phyloP scores from a whole-genome alignment of 2,113 vertebrate genomes.

The Heteronetta atricapilla region DNA sequence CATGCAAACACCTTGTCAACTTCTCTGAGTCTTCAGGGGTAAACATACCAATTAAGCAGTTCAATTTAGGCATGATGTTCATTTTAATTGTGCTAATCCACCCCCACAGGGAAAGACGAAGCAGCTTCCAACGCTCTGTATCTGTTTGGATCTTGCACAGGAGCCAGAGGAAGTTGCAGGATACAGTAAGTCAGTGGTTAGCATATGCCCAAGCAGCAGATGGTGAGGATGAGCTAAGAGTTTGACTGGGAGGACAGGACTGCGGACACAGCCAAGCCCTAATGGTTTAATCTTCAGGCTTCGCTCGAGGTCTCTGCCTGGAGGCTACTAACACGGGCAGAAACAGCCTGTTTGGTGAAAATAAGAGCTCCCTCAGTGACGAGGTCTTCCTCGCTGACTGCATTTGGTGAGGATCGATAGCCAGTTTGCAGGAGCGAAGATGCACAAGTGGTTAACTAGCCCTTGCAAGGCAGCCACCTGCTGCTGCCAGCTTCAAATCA shows the following conservation, averaged over 20 bases:
- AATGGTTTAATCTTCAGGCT: slow-evolving; percentile 11
- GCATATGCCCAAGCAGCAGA: slow-evolving; percentile 64
- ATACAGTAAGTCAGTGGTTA: slow-evolving; percentile 68
- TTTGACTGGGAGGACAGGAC: slow-evolving; percentile 50
- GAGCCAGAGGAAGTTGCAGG: slow-evolving; percentile 68
- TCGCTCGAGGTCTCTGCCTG: not conserved
- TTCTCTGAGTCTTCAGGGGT: slow-evolving; percentile 50
- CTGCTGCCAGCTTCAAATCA: not conserved
- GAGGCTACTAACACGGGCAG: not conserved
- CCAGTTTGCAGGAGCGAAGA: slow-evolving; percentile 9
- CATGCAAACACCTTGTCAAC: slow-evolving; percentile 6
- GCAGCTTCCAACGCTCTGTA: slow-evolving; percentile 50
- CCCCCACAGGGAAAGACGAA: slow-evolving; percentile 67
- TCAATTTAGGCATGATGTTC: slow-evolving; percentile 72
- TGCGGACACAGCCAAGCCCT: slow-evolving; percentile 37
- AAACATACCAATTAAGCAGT: slow-evolving; percentile 73
- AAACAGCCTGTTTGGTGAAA: slow-evolving; percentile 21
- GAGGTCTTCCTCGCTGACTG: not conserved
- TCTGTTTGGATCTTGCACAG: slow-evolving; percentile 68
- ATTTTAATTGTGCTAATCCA: slow-evolving; percentile 73
- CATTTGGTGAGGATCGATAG: not conserved
- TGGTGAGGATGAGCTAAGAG: slow-evolving; percentile 53
- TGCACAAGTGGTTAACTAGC: not conserved
- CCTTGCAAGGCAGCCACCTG: not conserved
- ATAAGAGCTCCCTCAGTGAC: not conserved